phyloP scores from a whole-genome alignment of 2,888 invertebrate genomes.

The Leucophenga maculata region DNA sequence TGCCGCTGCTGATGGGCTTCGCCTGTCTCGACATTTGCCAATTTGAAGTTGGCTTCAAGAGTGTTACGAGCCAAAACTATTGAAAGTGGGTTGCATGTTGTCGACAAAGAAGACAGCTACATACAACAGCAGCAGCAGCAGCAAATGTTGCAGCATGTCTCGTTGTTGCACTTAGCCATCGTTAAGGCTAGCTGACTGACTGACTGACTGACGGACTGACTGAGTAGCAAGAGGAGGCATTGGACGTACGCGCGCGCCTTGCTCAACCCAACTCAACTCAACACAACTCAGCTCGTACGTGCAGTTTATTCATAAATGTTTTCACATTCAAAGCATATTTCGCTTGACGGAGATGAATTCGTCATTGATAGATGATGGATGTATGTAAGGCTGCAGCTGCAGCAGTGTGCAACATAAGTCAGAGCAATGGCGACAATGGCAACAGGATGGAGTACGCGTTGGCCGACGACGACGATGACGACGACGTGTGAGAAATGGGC shows the following conservation, averaged over 20 bases:
- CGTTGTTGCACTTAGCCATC: constrained; percentile 11
- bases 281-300: constrained; percentile 49
- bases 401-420: constrained; percentile 61
- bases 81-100: constrained; percentile 14
- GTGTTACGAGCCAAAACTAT: not conserved
- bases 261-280: not conserved
- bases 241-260: constrained; percentile 26
- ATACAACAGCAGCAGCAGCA: constrained; percentile 26
- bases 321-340: constrained; percentile 59
- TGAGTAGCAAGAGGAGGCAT: constrained; percentile 38
- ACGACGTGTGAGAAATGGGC: constrained; percentile 63
- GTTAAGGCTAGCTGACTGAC: constrained; percentile 20
- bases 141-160: constrained; percentile 25
- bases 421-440: constrained; percentile 38
- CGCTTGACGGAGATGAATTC: constrained; percentile 66
- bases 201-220: not conserved
- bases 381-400: constrained; percentile 60
- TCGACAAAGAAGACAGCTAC: constrained; percentile 3
- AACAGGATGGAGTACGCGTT: constrained; percentile 27
- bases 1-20: constrained; percentile 24
- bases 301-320: constrained; percentile 70
- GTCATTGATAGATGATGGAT: constrained; percentile 67
- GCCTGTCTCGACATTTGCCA: constrained; percentile 33
- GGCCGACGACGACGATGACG: constrained; percentile 52
- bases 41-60: constrained; percentile 26